A percentile compares a stretch with the other conserved stretches of the same genome.
These are phyloP conservation scores for Diglossa cyanea DNA, from an alignment of 2,797 vertebrate species.

Conservation along the genomic window DNA sequence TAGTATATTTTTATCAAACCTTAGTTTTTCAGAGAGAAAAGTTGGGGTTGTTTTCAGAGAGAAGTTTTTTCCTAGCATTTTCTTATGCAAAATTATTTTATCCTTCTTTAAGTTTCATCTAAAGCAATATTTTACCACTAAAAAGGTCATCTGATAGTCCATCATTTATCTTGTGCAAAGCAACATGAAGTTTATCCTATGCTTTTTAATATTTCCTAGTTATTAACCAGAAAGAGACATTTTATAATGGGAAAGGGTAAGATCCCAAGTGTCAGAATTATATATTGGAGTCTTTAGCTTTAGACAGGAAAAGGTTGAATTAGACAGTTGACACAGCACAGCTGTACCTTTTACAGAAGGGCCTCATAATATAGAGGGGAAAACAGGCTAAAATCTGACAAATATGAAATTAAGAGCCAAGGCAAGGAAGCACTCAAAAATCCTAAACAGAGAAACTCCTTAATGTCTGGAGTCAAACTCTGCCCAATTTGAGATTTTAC, in stretches of 20 bases:
- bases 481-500: neutral
- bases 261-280: neutral
- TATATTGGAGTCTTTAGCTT: neutral
- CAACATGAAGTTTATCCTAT: neutral
- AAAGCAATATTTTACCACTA: neutral
- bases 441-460: neutral
- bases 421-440: neutral
- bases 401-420: neutral
- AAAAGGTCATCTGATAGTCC: neutral
- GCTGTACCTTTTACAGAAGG: neutral
- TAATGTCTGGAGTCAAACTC: neutral
- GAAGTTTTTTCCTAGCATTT: neutral
- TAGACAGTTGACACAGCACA: neutral
- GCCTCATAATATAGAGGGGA: neutral
- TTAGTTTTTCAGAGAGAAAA: neutral
- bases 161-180: constrained; percentile 1
- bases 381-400: neutral
- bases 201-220: neutral
- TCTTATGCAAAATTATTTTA: neutral
- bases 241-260: neutral
- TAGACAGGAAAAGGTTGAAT: neutral
- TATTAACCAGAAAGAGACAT: neutral
- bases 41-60: neutral
- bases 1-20: constrained; percentile 7
- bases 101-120: neutral